Evolutionary conservation across 2,888 invertebrate genomes (phyloP).

Genomic region (Parelbella ahira): DNA sequence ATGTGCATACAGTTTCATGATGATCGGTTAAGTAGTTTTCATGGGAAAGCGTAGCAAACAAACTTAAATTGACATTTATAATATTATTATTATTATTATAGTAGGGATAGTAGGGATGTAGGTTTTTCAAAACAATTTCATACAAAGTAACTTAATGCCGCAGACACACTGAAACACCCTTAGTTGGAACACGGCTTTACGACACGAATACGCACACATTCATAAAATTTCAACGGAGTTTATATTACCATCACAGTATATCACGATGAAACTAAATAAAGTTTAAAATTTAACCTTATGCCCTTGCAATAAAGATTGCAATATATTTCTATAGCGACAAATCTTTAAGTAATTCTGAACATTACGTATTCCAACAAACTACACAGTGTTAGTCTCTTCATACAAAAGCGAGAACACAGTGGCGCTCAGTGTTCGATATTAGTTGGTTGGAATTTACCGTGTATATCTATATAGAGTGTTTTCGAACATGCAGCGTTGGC

Average conservation of each 20-base stretch:
- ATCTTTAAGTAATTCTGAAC: conserved; percentile 7
- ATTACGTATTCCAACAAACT: conserved; percentile 5
- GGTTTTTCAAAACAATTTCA: not conserved
- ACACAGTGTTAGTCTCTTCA: conserved; percentile 18
- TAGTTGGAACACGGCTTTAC: conserved; percentile 13
- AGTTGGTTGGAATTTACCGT: conserved; percentile 1
- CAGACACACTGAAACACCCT: conserved; percentile 12
- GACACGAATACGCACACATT: conserved; percentile 23
- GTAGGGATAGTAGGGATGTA: too few relatives aligned
- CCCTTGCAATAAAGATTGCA: not conserved
- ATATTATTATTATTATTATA: too few relatives aligned
- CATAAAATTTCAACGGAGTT: conserved; percentile 23
- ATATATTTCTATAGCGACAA: conserved; percentile 3
- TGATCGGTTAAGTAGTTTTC: too few relatives aligned
- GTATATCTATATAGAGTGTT: conserved; percentile 23
- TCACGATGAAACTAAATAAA: not conserved
- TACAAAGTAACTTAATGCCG: conserved; percentile 1
- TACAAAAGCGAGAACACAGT: conserved; percentile 2
- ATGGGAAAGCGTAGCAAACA: too few relatives aligned
- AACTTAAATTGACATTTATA: too few relatives aligned
- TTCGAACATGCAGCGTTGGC: conserved; percentile 40
- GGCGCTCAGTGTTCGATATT: conserved; percentile 3
- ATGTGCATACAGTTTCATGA: too few relatives aligned
- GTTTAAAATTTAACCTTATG: conserved; percentile 6
- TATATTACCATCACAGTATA: not conserved